phyloP scores from a whole-genome alignment of 2,797 vertebrate species.

The Peromyscus nudipes region DNA sequence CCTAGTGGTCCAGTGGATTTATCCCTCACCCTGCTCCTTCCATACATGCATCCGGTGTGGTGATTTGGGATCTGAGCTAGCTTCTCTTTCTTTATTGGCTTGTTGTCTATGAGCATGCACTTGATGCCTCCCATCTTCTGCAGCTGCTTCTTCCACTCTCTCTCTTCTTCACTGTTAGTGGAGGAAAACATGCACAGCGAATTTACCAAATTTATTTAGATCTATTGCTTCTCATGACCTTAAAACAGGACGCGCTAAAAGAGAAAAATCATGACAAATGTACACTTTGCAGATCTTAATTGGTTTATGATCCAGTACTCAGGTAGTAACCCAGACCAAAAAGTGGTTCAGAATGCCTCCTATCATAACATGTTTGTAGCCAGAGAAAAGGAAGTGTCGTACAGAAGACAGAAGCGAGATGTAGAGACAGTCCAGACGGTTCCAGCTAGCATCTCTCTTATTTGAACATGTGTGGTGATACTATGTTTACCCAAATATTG shows the following conservation, averaged over 20 bases:
- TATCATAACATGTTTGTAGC: not conserved
- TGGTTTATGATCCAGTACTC: not conserved
- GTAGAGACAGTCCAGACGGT: not conserved
- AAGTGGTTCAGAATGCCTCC: not conserved
- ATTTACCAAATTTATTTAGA: not conserved
- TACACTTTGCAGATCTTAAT: not conserved
- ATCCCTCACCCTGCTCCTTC: not conserved
- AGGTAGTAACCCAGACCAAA: not conserved
- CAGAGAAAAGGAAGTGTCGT: not conserved
- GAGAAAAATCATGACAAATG: not conserved
- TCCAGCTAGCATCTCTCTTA: not conserved
- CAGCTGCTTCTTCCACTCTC: not conserved
- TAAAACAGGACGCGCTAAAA: not conserved
- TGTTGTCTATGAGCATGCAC: not conserved
- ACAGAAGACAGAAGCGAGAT: not conserved
- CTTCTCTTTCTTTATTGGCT: not conserved
- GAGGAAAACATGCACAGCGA: not conserved
- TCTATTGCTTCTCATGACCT: not conserved
- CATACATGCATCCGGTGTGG: too few species aligned
- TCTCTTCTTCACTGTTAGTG: not conserved
- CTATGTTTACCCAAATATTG: too few species aligned
- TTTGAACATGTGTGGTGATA: not conserved
- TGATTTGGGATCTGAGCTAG: not conserved
- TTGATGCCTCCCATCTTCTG: not conserved
- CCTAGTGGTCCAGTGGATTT: not conserved